phyloP scores from a whole-genome alignment of 2,888 invertebrate genomes.

The Epicampocera succincta region DNA sequence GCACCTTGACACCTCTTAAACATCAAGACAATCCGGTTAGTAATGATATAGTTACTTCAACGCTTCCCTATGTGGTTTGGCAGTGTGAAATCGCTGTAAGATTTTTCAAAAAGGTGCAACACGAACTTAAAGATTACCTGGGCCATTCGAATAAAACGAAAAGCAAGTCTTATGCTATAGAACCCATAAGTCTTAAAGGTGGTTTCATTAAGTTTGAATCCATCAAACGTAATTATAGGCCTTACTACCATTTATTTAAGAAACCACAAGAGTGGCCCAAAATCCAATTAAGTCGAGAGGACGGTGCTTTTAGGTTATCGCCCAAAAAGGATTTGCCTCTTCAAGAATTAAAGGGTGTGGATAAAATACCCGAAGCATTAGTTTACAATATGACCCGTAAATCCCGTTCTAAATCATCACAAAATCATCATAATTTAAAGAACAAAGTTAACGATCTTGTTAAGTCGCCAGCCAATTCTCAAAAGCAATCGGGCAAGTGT shows the following conservation, averaged over 20 bases:
- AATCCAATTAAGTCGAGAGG: conserved; percentile 78
- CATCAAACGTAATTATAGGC: conserved; percentile 78
- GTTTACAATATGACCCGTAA: conserved; percentile 79
- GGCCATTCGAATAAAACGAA: conserved; percentile 62
- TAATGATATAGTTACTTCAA: conserved; percentile 26
- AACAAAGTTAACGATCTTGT: conserved; percentile 73
- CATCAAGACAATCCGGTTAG: conserved; percentile 46
- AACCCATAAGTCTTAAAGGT: conserved; percentile 85
- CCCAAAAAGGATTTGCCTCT: conserved; percentile 70
- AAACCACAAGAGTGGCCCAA: conserved; percentile 80
- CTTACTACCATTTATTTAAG: conserved; percentile 80
- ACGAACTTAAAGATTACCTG: conserved; percentile 77
- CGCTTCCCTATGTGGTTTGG: conserved; percentile 83
- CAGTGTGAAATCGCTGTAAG: conserved; percentile 84
- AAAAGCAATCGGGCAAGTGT: conserved; percentile 64
- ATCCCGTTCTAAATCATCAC: conserved; percentile 78
- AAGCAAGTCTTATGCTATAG: conserved; percentile 69
- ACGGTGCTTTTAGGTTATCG: conserved; percentile 78
- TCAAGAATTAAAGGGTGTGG: conserved; percentile 47
- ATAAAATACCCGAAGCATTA: conserved; percentile 35
- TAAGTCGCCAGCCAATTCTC: conserved; percentile 71
- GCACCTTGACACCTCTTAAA: conserved; percentile 50
- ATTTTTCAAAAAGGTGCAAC: conserved; percentile 85
- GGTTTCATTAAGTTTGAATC: conserved; percentile 88
- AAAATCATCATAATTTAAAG: conserved; percentile 70